A percentile compares a stretch with the other conserved stretches of the same genome.
These are phyloP conservation scores for Dipodomys merriami DNA, from an alignment of 2,113 vertebrate species.

Conservation along the genomic window DNA sequence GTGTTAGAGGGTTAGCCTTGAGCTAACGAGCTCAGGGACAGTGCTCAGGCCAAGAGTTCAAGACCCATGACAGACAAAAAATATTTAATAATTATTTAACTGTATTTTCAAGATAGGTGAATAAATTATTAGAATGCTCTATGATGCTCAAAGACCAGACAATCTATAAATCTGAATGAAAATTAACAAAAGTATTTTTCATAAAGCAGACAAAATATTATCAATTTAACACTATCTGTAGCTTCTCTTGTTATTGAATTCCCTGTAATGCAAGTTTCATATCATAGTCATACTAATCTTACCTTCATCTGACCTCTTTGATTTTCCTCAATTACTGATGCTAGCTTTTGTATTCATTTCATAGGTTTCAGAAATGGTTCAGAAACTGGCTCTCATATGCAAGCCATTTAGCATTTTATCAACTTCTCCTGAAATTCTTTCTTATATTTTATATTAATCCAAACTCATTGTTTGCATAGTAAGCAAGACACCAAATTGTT, in stretches of 20 bases:
- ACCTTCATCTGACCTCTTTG: conserved; percentile 77
- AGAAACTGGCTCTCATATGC: conserved; percentile 69
- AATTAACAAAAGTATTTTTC: conserved; percentile 60
- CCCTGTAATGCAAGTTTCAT: conserved; percentile 73
- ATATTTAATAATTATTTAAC: background rate
- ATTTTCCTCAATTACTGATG: conserved; percentile 63
- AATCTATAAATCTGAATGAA: conserved; percentile 21
- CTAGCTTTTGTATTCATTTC: conserved; percentile 66
- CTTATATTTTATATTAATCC: conserved; percentile 66
- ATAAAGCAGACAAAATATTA: background rate
- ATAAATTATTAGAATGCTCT: background rate
- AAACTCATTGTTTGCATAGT: conserved; percentile 54
- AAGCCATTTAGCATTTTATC: conserved; percentile 73
- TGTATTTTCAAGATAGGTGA: background rate
- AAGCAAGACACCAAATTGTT: conserved; percentile 7
- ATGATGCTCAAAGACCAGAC: conserved; percentile 48
- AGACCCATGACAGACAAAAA: no score
- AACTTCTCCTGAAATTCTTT: conserved; percentile 62
- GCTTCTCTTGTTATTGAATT: conserved; percentile 72
- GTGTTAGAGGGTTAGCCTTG: no score
- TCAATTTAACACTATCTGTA: background rate
- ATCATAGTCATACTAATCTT: conserved; percentile 69
- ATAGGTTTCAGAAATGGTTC: conserved; percentile 47
- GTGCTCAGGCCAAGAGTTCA: no score
- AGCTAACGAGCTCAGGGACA: no score